Evolutionary conservation across 2,113 vertebrate genomes (phyloP).

Genomic region (Hepsetus odoe): DNA sequence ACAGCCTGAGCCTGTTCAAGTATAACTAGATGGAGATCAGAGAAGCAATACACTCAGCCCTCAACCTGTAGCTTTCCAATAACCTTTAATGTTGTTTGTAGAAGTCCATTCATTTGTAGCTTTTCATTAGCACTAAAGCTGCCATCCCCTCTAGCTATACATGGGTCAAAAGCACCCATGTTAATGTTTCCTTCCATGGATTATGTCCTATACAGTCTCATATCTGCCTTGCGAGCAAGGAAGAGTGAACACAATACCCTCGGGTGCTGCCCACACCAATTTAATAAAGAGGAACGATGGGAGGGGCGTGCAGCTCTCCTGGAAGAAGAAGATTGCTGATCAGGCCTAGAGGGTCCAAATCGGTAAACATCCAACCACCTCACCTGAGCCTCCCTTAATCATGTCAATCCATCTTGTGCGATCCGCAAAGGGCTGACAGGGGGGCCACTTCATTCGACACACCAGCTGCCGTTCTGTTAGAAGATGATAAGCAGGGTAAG

Average conservation of each 20-base stretch:
- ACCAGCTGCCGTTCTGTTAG: constrained; percentile 17
- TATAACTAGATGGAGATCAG: constrained; percentile 46
- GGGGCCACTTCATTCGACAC: constrained; percentile 54
- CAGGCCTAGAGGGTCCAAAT: constrained; percentile 55
- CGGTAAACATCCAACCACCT: constrained; percentile 55
- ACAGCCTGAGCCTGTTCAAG: not conserved
- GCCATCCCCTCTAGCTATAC: constrained; percentile 30
- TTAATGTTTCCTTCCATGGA: constrained; percentile 58
- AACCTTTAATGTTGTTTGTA: constrained; percentile 48
- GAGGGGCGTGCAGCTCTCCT: constrained; percentile 62
- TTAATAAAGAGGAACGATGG: constrained; percentile 57
- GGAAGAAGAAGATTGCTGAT: constrained; percentile 60
- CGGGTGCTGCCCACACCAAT: constrained; percentile 54
- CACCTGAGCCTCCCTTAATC: constrained; percentile 52
- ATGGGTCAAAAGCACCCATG: constrained; percentile 44
- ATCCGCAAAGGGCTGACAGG: constrained; percentile 45
- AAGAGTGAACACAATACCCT: constrained; percentile 55
- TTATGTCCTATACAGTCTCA: constrained; percentile 59
- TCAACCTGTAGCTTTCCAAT: constrained; percentile 44
- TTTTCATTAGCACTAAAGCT: constrained; percentile 58
- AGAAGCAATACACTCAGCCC: constrained; percentile 48
- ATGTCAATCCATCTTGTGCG: constrained; percentile 54
- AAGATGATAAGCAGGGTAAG: constrained; percentile 13
- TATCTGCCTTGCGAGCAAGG: constrained; percentile 56
- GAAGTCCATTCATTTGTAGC: constrained; percentile 53